Evolutionary conservation across 2,888 invertebrate genomes (phyloP).

Genomic region (Oxycera nigricornis): DNA sequence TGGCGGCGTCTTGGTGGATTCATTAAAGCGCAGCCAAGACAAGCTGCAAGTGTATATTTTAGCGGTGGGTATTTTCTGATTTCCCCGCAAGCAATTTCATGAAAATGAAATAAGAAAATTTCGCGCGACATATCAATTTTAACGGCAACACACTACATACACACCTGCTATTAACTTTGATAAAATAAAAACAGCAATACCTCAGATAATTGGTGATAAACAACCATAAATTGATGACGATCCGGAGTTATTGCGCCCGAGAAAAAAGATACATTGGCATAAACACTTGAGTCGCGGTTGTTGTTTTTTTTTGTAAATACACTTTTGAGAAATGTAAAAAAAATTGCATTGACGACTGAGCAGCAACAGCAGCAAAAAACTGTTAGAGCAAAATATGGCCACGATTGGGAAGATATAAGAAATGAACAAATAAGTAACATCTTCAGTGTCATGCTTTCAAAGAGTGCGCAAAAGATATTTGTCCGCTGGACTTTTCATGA

Average conservation of each 20-base stretch:
- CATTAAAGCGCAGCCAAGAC: no score
- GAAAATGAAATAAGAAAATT: slow-evolving; percentile 12
- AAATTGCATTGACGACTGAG: no score
- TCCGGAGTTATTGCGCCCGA: neutral
- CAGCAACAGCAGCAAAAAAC: no score
- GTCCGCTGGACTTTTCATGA: neutral
- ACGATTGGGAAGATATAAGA: no score
- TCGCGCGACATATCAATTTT: slow-evolving; percentile 31
- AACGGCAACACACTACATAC: neutral
- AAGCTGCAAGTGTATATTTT: no score
- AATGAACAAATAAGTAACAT: neutral
- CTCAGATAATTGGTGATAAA: slow-evolving; percentile 29
- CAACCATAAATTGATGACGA: slow-evolving; percentile 16
- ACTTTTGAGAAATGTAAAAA: neutral
- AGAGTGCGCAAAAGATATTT: neutral
- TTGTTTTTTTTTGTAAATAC: neutral
- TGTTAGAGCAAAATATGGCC: no score
- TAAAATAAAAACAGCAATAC: neutral
- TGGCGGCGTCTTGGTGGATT: no score
- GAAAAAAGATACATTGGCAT: neutral
- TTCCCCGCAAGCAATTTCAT: neutral
- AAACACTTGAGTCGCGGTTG: neutral
- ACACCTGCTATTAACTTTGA: neutral
- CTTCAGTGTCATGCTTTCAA: neutral
- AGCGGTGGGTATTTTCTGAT: slow-evolving; percentile 4